Evolutionary conservation across 2,113 vertebrate species (phyloP).

Genomic region (Cheilinus undulatus): DNA sequence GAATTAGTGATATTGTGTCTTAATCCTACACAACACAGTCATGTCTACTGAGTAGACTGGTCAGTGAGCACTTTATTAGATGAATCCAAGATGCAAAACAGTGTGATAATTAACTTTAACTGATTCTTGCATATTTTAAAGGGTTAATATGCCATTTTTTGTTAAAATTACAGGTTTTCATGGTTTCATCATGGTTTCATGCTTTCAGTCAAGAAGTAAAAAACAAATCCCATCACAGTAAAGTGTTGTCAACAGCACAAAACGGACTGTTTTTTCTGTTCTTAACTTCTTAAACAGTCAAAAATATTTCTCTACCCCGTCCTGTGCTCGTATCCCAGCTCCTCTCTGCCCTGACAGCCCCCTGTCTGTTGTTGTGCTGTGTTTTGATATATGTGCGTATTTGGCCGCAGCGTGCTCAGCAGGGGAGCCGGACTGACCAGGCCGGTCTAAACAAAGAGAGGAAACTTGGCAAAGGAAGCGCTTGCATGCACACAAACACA

Average conservation of each 20-base stretch:
- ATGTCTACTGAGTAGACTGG: neutral
- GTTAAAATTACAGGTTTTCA: too few relatives aligned
- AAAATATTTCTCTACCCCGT: neutral
- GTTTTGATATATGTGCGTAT: constrained; percentile 78
- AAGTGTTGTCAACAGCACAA: neutral
- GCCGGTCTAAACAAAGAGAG: constrained; percentile 83
- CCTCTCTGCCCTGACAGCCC: constrained; percentile 54
- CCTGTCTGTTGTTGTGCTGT: constrained; percentile 67
- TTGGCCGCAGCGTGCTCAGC: constrained; percentile 69
- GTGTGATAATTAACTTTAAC: too few relatives aligned
- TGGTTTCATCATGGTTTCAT: too few relatives aligned
- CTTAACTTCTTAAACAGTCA: neutral
- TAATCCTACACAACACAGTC: neutral
- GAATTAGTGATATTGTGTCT: neutral
- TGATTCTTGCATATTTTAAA: too few relatives aligned
- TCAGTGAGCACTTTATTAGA: neutral
- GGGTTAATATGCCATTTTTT: too few relatives aligned
- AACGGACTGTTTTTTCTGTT: neutral
- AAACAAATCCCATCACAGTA: too few relatives aligned
- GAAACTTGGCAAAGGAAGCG: constrained; percentile 81
- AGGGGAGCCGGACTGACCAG: constrained; percentile 75
- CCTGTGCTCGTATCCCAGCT: constrained; percentile 61
- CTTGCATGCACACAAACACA: constrained; percentile 26
- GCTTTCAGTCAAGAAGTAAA: too few relatives aligned
- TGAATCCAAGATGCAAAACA: too few relatives aligned